phyloP scores from a whole-genome alignment of 2,888 invertebrate species.

The Chrysolina americana region DNA sequence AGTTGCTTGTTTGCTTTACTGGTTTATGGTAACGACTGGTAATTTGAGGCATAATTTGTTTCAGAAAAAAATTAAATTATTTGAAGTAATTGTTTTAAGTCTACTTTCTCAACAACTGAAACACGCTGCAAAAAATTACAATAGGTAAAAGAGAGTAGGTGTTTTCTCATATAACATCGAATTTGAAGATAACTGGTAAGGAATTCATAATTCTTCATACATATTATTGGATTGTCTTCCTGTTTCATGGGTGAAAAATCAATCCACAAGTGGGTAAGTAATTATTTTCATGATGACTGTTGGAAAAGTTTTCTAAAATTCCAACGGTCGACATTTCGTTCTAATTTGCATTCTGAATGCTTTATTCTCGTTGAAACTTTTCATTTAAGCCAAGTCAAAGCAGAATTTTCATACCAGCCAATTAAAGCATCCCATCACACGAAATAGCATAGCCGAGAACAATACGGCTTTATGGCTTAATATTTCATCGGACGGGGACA shows the following conservation, averaged over 20 bases:
- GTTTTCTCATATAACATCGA: too few relatives aligned
- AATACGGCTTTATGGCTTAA: not conserved
- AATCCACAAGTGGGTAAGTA: not conserved
- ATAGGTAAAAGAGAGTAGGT: too few relatives aligned
- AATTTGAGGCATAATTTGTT: too few relatives aligned
- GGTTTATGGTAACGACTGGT: too few relatives aligned
- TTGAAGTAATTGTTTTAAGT: too few relatives aligned
- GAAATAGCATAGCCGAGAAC: not conserved
- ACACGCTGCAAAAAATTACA: too few relatives aligned
- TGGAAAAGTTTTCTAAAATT: not conserved
- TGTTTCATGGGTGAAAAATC: not conserved
- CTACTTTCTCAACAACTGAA: too few relatives aligned
- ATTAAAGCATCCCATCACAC: not conserved
- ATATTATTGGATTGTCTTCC: not conserved
- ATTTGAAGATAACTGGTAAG: too few relatives aligned
- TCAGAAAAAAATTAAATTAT: too few relatives aligned
- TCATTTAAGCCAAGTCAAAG: not conserved
- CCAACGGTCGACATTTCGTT: not conserved
- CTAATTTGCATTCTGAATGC: not conserved
- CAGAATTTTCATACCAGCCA: not conserved
- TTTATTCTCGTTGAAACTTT: not conserved
- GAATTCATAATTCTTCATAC: too few relatives aligned
- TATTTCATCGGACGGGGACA: not conserved
- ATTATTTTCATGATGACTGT: not conserved
- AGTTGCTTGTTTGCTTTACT: too few relatives aligned